These are phyloP conservation scores for Drosophila pallidifrons DNA, from an alignment of 1,140 invertebrate genomes.

Conservation along the genomic window DNA sequence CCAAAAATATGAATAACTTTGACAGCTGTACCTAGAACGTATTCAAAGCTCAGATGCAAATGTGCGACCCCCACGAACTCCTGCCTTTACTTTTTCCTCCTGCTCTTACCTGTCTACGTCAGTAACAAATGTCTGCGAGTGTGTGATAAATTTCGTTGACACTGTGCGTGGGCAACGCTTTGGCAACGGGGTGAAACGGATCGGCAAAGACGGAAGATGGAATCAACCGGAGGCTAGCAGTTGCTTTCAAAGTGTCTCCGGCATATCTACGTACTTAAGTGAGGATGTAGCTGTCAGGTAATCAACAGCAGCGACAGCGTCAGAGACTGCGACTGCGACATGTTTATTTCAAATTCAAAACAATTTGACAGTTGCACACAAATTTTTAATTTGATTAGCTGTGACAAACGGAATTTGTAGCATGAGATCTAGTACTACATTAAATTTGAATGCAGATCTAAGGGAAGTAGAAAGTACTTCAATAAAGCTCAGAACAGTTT, in stretches of 20 bases:
- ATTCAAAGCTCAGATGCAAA: constrained; percentile 59
- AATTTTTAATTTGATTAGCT: constrained; percentile 49
- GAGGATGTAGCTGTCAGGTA: constrained; percentile 27
- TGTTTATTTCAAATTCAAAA: constrained; percentile 39
- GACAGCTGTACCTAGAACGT: constrained; percentile 33
- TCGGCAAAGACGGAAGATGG: constrained; percentile 19
- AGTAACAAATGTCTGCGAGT: constrained; percentile 69
- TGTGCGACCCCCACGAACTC: neutral
- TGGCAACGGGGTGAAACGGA: too few species aligned
- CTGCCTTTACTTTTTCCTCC: neutral
- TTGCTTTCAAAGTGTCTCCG: constrained; percentile 4
- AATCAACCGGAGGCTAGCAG: constrained; percentile 19
- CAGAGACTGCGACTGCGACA: constrained; percentile 13
- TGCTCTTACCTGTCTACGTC: constrained; percentile 42
- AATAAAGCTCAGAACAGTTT: neutral
- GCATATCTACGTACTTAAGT: constrained; percentile 20
- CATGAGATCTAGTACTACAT: neutral
- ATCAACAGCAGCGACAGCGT: constrained; percentile 10
- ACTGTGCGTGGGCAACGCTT: neutral
- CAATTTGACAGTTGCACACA: constrained; percentile 48
- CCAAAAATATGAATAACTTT: constrained; percentile 76
- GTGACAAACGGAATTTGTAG: constrained; percentile 3
- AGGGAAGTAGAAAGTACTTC: too few species aligned
- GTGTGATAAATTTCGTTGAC: constrained; percentile 76
- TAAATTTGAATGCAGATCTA: neutral